Evolutionary conservation across 2,113 vertebrate species (phyloP).

Genomic region (Neopipo cinnamomea): DNA sequence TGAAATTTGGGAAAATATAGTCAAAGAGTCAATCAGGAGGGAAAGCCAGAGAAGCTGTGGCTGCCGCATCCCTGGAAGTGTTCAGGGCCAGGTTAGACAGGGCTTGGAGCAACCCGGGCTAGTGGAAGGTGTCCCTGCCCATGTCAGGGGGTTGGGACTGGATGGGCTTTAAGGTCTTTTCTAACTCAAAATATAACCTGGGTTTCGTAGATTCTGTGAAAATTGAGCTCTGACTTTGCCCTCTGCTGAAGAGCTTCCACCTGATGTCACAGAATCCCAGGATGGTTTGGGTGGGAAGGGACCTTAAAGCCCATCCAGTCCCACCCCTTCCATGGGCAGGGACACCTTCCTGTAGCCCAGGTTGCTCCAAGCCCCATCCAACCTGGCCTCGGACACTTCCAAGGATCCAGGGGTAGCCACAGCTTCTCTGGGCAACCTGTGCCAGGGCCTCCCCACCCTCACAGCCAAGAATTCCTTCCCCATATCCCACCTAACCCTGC

Average conservation of each 20-base stretch:
- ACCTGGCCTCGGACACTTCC: not conserved
- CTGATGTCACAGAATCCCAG: not conserved
- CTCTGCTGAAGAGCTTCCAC: no score
- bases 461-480: not conserved
- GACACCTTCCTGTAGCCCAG: fast-evolving
- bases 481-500: not conserved
- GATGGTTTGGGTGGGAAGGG: not conserved
- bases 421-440: fast-evolving
- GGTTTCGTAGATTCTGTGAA: not conserved
- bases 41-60: not conserved
- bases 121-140: not conserved
- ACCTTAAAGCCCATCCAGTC: not conserved
- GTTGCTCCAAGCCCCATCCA: fast-evolving
- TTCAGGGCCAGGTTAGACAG: fast-evolving
- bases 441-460: not conserved
- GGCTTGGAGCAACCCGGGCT: not conserved
- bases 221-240: not conserved
- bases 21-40: not conserved
- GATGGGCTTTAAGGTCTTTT: not conserved
- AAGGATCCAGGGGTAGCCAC: not conserved
- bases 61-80: not conserved
- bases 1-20: not conserved
- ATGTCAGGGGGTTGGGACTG: fast-evolving
- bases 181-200: not conserved
- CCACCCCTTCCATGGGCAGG: not conserved